Base-by-base conservation (phyloP, 2,113 vertebrate species). In the Nasalis larvatus region DNA sequence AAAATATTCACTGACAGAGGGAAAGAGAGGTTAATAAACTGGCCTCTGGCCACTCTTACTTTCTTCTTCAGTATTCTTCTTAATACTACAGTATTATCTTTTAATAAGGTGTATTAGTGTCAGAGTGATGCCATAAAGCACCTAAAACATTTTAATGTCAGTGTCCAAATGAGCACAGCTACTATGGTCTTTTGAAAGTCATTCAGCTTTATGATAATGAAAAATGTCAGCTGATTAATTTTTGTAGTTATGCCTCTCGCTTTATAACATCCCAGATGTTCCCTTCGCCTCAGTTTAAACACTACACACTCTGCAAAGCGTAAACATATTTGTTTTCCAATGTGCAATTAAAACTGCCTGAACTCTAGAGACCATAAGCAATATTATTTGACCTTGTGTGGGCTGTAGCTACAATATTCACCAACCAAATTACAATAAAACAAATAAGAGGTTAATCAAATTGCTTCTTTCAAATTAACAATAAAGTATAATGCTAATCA, bases 351-450 rank as follows among this genome's bases (percentile, higher is more conserved):
- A 97, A 96, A 66, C 37, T 74, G 17, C 13, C 12, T 7, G 20
- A 90, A 92, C 86, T 96, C 84, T 63, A 58, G 97, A 96, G 86
- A 97, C 35, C 6, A 73, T 18, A 82, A 78, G 71, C 89, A 95
- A 30, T 94, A 95, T 84, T 90, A 95, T 86, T 87, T 96, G 92
- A 97, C 94, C 90, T 97, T 98, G 13, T 80, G n/a, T 66, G 49
- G 66, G n/a, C 49, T 96, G 1, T 47, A 92, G 63, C 86, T 95
- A 71, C 27, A 86, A 91, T 69, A 96, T 32, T 85, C 49, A 77
- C 11, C 35, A 77, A 40, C 9, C 18, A 89, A 89, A 95, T 86
- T 68, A 68, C 21, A 80, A 91, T 63, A 60, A 94, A 93, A 93
- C 49, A 96, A 95, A 78, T 90, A 86, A 86, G 13, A 93, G 16